A percentile compares a stretch with the other conserved stretches of the same genome.
phyloP scores from a whole-genome alignment of 2,113 vertebrate species.

The Melanerpes aurifrons region DNA sequence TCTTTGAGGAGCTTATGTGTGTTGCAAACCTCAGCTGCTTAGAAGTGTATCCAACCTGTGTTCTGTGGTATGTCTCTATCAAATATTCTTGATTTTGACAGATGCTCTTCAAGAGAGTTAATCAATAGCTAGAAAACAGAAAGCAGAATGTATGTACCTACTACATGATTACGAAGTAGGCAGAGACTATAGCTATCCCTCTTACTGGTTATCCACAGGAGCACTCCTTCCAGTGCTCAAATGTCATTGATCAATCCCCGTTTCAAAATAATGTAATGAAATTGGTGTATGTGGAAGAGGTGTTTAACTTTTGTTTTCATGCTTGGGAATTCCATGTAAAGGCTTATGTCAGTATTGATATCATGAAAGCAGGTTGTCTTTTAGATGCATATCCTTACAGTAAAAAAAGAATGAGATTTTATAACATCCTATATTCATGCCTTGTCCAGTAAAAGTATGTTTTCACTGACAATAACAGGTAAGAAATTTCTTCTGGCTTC shows the following conservation, averaged over 20 bases:
- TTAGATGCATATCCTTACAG: neutral
- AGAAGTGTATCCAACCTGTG: neutral
- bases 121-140: neutral
- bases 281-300: neutral
- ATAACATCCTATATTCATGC: neutral
- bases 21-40: neutral
- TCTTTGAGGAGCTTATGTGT: neutral
- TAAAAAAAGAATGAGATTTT: neutral
- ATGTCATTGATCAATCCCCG: neutral
- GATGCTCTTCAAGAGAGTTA: neutral
- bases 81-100: neutral
- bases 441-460: neutral
- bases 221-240: neutral
- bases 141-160: neutral
- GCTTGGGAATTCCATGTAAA: neutral
- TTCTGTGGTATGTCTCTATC: neutral
- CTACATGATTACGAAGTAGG: neutral
- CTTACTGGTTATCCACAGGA: neutral
- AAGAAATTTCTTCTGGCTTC: neutral
- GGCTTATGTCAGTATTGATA: neutral
- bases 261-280: neutral
- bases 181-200: neutral
- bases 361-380: neutral
- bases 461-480: neutral
- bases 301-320: neutral